Evolutionary conservation across 1,140 invertebrate species (phyloP).

Genomic region (Drosophila seguyi): DNA sequence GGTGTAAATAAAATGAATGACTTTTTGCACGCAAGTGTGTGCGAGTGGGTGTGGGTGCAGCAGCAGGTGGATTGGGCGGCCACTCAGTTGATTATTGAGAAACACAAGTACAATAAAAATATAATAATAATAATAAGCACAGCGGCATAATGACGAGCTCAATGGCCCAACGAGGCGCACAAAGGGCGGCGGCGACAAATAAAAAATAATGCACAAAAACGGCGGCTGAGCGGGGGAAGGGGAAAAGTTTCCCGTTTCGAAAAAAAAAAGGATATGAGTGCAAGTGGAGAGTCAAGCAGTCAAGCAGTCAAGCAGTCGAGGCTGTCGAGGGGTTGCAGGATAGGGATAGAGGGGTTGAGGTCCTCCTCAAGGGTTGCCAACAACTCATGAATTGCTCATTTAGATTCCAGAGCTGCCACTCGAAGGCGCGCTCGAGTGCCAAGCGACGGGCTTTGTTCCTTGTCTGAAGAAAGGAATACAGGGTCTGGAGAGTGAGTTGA

Average conservation of each 20-base stretch:
- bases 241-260: neutral
- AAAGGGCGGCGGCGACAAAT: conserved; percentile 54
- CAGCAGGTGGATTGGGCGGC: conserved; percentile 26
- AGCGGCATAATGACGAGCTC: conserved; percentile 60
- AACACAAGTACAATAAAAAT: conserved; percentile 77
- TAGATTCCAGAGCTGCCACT: conserved; percentile 73
- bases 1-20: conserved; percentile 62
- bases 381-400: conserved; percentile 82
- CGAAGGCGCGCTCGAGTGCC: conserved; percentile 67
- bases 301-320: conserved; percentile 1
- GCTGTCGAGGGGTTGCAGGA: neutral
- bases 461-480: conserved; percentile 7
- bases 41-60: conserved; percentile 25
- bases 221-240: neutral
- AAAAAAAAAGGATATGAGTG: conserved; percentile 40
- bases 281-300: conserved; percentile 29
- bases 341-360: conserved; percentile 7
- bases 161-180: conserved; percentile 44
- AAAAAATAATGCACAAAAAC: conserved; percentile 28
- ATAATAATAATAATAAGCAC: conserved; percentile 56
- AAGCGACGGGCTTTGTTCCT: conserved; percentile 39
- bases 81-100: conserved; percentile 78
- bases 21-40: conserved; percentile 74
- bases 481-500: neutral
- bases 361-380: conserved; percentile 72